phyloP scores from a whole-genome alignment of 2,113 vertebrate genomes.

The Panthera uncia region DNA sequence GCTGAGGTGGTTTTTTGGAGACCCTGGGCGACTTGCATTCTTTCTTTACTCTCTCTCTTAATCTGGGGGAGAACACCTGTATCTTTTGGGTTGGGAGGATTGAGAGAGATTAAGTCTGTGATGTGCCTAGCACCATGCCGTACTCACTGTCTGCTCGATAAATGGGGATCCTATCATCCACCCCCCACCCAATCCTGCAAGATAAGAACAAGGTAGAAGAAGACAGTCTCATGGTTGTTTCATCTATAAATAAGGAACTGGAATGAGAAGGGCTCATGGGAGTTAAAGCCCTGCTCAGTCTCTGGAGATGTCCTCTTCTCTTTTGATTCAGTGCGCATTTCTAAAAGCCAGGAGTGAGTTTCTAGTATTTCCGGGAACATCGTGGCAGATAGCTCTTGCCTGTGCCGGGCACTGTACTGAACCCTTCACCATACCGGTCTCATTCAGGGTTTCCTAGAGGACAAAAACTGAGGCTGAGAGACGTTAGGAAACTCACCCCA shows the following conservation, averaged over 20 bases:
- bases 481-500: not conserved
- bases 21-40: not conserved
- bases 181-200: not conserved
- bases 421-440: too few species aligned
- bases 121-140: not conserved
- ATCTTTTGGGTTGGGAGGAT: not conserved
- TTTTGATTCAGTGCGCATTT: not conserved
- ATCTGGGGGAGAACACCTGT: not conserved
- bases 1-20: not conserved
- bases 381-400: not conserved
- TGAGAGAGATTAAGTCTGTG: not conserved
- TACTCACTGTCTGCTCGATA: not conserved
- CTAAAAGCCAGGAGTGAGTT: not conserved
- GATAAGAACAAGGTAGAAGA: not conserved
- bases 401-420: accelerated
- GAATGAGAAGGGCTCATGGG: not conserved
- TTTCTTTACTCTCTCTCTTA: not conserved
- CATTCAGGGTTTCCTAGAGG: not conserved
- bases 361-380: not conserved
- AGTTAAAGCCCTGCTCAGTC: not conserved
- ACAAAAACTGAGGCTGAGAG: not conserved
- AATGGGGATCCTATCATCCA: not conserved
- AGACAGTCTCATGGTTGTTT: not conserved
- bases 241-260: not conserved
- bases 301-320: not conserved